Evolutionary conservation across 2,113 vertebrate genomes (phyloP).

Genomic region (Podarcis raffonei): DNA sequence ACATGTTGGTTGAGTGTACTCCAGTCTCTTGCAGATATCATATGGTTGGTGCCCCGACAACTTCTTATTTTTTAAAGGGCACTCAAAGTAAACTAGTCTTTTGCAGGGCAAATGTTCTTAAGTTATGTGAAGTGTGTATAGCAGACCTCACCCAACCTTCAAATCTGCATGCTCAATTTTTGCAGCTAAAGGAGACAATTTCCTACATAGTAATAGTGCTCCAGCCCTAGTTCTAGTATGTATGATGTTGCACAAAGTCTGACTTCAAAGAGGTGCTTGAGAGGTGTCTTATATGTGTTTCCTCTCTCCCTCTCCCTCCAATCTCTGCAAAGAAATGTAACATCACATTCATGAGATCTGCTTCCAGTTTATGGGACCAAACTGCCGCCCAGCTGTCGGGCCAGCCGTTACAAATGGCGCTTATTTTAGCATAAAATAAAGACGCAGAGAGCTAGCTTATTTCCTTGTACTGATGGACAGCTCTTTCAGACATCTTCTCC

Average conservation of each 20-base stretch:
- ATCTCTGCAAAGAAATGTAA: not conserved
- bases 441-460: no score
- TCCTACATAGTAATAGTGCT: not conserved
- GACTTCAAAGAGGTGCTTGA: not conserved
- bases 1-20: not conserved
- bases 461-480: no score
- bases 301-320: not conserved
- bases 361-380: not conserved
- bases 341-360: not conserved
- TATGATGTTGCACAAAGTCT: not conserved
- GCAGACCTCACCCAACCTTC: not conserved
- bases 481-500: no score
- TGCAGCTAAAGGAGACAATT: not conserved
- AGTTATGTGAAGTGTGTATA: not conserved
- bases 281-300: not conserved
- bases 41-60: not conserved
- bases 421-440: no score
- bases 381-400: not conserved
- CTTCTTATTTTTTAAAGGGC: not conserved
- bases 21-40: not conserved
- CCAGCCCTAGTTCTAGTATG: not conserved
- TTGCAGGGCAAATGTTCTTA: not conserved
- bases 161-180: not conserved
- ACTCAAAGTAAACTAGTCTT: not conserved
- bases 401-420: no score